Evolutionary conservation across 2,797 vertebrate genomes (phyloP), one percentile per base, ranked within the genome.

Genomic region (Gallinago solitaria): DNA sequence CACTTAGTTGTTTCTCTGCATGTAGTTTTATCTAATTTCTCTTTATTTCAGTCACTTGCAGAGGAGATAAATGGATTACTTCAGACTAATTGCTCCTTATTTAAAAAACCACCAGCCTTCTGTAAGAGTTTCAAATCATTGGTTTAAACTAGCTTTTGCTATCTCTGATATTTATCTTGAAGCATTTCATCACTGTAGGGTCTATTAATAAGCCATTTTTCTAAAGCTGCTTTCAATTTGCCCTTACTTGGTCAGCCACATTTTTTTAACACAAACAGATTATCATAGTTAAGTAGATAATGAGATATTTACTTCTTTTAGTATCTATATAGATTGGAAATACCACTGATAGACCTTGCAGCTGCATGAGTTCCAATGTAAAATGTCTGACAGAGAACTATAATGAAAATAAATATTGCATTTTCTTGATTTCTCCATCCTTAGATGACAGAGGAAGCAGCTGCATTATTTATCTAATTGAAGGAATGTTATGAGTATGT

Each of bases 401-500:
- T 75, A 92, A 92, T 93, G 79, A 90, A 94, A 95, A 96, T 95
- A 96, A 95, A 95, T 94, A 85, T 78, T 96, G 57, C 78, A 82
- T 96, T 94, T 63, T 94, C 91, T 89, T 90, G 75, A 84, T 89
- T 90, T 92, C 53, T 78, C 53, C 43, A 47, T 84, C 57, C 57
- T 87, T 87, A 45, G 60, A 51, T 59, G 86, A 65, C 11, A 23
- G 68, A 83, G 78, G 75, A 90, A 85, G 65, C 51, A 93, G 76
- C 84, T 92, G 75, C 83, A 87, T 96, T 96, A 96, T 96, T 96
- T 94, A 94, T 89, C 89, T 96, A 95, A 95, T 95, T 85, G 92
- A 91, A 85, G 53, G 73, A 89, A 75, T 41, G 64, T 84, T 95
- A 50, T 2, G 2, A 82, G 33, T 85, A 61, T 89, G 68, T 84